Conservation (phyloP, 1,140 invertebrate genomes). For the Metopolophium dirhodum region DNA sequence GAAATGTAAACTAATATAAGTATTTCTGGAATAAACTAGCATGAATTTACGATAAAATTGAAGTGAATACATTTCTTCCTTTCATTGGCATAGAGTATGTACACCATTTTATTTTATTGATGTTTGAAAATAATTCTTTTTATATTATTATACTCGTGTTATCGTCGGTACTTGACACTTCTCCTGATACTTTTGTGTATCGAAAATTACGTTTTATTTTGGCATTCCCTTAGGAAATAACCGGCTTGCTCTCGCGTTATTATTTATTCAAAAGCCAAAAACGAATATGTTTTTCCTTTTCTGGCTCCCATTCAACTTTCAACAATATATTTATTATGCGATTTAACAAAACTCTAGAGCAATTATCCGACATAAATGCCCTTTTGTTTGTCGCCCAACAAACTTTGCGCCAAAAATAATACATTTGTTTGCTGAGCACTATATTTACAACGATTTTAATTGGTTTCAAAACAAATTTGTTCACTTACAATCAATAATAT, state of each 20-base stretch:
- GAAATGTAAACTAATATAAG: slow-evolving; percentile 25
- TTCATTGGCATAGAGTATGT: not conserved
- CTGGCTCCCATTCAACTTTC: slow-evolving; percentile 54
- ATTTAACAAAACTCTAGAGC: slow-evolving; percentile 54
- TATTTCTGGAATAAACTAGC: not conserved
- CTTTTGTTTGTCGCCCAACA: slow-evolving; percentile 48
- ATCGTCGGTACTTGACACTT: slow-evolving; percentile 53
- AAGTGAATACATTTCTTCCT: not conserved
- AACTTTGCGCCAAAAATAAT: slow-evolving; percentile 53
- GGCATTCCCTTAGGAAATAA: slow-evolving; percentile 56
- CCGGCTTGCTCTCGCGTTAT: slow-evolving; percentile 53
- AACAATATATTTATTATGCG: slow-evolving; percentile 56
- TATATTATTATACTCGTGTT: slow-evolving; percentile 44
- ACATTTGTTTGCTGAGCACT: slow-evolving; percentile 39
- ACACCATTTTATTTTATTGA: slow-evolving; percentile 43
- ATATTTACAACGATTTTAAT: slow-evolving; percentile 39
- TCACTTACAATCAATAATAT: not conserved
- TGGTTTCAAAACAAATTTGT: slow-evolving; percentile 32
- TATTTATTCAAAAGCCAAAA: slow-evolving; percentile 57
- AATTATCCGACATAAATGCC: slow-evolving; percentile 52
- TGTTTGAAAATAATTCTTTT: slow-evolving; percentile 55
- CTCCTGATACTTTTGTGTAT: slow-evolving; percentile 47
- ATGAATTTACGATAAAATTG: not conserved
- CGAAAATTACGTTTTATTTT: slow-evolving; percentile 57
- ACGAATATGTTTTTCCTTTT: slow-evolving; percentile 57